phyloP scores from a whole-genome alignment of 1,140 invertebrate species.

The Andrena cerasifolii region DNA sequence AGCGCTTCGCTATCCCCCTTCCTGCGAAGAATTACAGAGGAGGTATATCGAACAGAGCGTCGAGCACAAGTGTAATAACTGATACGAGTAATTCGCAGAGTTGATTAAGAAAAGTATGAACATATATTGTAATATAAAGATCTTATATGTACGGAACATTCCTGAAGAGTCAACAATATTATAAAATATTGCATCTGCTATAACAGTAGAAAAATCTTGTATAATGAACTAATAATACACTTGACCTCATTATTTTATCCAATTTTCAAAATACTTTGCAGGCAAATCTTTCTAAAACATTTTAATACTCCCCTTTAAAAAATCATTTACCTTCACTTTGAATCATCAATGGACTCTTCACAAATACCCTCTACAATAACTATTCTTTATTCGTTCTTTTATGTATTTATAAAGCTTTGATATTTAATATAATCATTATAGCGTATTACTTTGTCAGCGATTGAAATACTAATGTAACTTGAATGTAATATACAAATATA shows the following conservation, averaged over 20 bases:
- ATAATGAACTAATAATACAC: neutral
- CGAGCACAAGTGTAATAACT: neutral
- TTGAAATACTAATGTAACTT: conserved; percentile 5
- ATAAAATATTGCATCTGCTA: neutral
- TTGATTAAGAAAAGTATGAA: neutral
- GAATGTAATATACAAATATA: conserved; percentile 17
- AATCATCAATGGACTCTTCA: neutral
- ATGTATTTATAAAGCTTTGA: conserved; percentile 17
- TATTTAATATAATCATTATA: conserved; percentile 9
- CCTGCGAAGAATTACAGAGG: conserved; percentile 25
- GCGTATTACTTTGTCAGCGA: neutral
- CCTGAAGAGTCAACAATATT: conserved; percentile 12
- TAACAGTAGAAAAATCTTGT: neutral
- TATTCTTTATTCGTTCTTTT: neutral
- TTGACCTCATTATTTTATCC: neutral
- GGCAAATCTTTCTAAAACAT: neutral
- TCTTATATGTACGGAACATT: neutral
- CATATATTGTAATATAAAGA: neutral
- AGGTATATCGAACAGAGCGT: neutral
- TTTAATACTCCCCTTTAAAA: neutral
- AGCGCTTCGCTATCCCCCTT: conserved; percentile 17
- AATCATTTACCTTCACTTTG: neutral
- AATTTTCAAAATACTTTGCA: neutral
- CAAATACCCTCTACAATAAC: neutral
- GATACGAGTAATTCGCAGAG: conserved; percentile 12